phyloP scores from a whole-genome alignment of 1,140 invertebrate species.

The Pemphigus obesinymphae region DNA sequence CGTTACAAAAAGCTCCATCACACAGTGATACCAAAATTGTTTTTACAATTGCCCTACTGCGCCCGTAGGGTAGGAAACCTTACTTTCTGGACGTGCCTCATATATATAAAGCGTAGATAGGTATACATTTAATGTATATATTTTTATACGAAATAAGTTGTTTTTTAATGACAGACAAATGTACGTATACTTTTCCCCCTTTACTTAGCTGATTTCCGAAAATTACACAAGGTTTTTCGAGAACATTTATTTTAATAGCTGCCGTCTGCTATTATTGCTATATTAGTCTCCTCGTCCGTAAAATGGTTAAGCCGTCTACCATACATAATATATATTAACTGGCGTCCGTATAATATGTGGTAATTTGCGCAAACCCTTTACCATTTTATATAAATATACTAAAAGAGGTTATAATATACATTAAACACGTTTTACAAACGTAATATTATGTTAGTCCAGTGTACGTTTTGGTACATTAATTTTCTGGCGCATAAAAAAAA shows the following conservation, averaged over 20 bases:
- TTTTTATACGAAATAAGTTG: background rate
- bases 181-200: no score
- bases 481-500: background rate
- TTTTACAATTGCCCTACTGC: no score
- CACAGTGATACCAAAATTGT: no score
- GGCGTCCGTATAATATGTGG: background rate
- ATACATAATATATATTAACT: no score
- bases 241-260: conserved; percentile 11
- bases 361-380: conserved; percentile 28
- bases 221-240: background rate
- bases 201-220: background rate
- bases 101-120: no score
- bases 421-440: background rate
- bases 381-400: background rate
- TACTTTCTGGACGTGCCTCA: no score
- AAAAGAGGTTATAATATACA: background rate
- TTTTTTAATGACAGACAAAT: conserved; percentile 6
- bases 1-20: no score
- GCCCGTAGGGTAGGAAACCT: no score
- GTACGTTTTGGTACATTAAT: no score
- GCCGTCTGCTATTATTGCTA: no score
- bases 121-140: no score
- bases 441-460: background rate
- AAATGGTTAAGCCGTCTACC: background rate
- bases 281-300: background rate